Percentiles rank a stretch among this genome's conserved stretches.
Conservation (phyloP, 2,888 invertebrate genomes). For the Rotaria magnacalcarata region DNA sequence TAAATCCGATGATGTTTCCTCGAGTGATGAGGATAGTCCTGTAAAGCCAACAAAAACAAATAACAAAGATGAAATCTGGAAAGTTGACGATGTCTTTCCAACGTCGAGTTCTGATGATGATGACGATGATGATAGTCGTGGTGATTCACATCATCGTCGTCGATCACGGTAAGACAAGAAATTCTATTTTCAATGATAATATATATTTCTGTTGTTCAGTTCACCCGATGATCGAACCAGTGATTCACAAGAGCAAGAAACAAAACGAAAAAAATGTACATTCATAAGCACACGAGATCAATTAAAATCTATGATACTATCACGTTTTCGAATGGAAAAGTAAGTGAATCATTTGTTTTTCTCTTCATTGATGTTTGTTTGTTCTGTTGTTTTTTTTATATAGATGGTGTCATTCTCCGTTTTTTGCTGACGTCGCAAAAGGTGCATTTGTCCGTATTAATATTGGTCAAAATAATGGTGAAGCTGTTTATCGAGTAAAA, state of each 20-base stretch:
- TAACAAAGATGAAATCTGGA: constrained; percentile 14
- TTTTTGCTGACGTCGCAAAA: constrained; percentile 80
- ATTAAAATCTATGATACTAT: constrained; percentile 75
- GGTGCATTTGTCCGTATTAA: constrained; percentile 93
- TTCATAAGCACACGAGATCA: constrained; percentile 73
- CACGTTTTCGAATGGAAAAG: constrained; percentile 83
- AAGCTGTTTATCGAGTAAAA: constrained; percentile 74
- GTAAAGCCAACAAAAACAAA: not conserved
- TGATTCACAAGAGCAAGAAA: not conserved
- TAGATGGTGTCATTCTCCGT: constrained; percentile 84
- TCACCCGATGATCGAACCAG: not conserved
- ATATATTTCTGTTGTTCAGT: not conserved
- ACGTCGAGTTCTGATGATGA: not conserved
- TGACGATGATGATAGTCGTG: not conserved
- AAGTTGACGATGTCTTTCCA: not conserved
- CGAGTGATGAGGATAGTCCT: not conserved
- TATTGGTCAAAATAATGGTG: constrained; percentile 77
- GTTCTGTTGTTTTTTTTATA: not conserved
- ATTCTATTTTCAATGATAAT: too few relatives aligned
- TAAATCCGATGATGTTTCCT: not conserved
- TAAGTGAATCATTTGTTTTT: constrained; percentile 49
- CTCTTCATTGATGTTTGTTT: not conserved
- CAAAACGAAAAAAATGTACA: constrained; percentile 4
- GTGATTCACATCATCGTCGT: not conserved
- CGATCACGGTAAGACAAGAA: not conserved